A percentile compares a stretch with the other conserved stretches of the same genome.
Conservation (phyloP, 2,113 vertebrate species). For the Thryonomys swinderianus region DNA sequence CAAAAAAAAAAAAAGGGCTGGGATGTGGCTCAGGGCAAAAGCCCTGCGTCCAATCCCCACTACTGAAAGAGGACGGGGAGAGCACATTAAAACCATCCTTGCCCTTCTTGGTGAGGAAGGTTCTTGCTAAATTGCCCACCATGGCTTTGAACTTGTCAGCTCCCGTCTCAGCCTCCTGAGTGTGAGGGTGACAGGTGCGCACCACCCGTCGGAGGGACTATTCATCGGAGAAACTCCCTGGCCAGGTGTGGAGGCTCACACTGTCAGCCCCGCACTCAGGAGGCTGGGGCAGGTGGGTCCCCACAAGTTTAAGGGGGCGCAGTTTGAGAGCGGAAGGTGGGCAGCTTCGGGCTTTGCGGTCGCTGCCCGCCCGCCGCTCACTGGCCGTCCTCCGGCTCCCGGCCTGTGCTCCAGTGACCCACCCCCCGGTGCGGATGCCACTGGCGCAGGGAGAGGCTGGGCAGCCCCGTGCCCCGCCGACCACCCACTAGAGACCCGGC, state of each 20-base stretch:
- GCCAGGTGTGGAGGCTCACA: background rate
- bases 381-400: background rate
- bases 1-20: background rate
- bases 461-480: background rate
- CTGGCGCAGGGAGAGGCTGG: background rate
- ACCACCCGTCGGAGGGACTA: background rate
- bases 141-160: background rate
- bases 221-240: background rate
- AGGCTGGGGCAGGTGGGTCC: background rate
- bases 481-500: background rate
- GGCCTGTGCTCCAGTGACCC: accelerated
- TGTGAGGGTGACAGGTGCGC: background rate
- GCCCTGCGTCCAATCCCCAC: background rate
- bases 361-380: background rate
- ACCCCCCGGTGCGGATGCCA: too few relatives aligned
- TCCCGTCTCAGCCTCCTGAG: background rate
- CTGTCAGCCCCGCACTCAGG: background rate
- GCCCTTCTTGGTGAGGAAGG: background rate
- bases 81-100: background rate
- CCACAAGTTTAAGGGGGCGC: too few relatives aligned
- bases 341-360: background rate
- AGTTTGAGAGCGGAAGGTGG: background rate
- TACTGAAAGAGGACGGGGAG: background rate
- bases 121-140: background rate
- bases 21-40: background rate